phyloP scores from a whole-genome alignment of 1,140 invertebrate species.

The Caenorhabditis tropicalis region DNA sequence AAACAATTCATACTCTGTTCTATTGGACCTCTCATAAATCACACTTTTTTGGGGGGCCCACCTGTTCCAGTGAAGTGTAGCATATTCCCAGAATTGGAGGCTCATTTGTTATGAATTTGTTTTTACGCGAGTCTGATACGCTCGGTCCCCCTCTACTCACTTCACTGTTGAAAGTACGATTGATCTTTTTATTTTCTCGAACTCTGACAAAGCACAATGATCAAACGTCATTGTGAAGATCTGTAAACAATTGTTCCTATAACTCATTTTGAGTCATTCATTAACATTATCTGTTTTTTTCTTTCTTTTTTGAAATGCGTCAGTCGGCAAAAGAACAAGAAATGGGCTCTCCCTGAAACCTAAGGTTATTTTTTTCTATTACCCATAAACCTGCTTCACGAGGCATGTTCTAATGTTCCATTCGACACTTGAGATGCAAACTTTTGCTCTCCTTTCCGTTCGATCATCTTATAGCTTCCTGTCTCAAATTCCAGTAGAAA shows the following conservation, averaged over 20 bases:
- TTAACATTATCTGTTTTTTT: too few relatives aligned
- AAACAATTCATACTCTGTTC: neutral
- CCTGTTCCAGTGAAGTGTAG: neutral
- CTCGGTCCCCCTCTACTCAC: neutral
- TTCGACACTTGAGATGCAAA: conserved; percentile 28
- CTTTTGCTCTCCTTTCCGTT: neutral
- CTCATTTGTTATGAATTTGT: conserved; percentile 40
- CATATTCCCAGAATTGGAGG: neutral
- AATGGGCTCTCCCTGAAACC: neutral
- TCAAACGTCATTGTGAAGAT: neutral
- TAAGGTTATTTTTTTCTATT: neutral
- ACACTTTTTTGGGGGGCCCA: neutral
- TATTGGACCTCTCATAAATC: conserved; percentile 16
- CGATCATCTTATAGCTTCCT: neutral
- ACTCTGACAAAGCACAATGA: neutral
- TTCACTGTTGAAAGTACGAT: neutral
- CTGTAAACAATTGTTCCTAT: too few relatives aligned
- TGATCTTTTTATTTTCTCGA: neutral
- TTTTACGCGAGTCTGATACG: neutral
- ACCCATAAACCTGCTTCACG: conserved; percentile 5
- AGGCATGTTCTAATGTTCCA: conserved; percentile 41
- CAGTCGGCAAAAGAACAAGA: too few relatives aligned
- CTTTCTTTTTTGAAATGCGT: too few relatives aligned
- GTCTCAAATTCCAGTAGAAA: neutral
- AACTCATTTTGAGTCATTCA: too few relatives aligned